Evolutionary conservation across 2,888 invertebrate genomes (phyloP), one percentile per base, ranked within the genome.

Genomic region (Allolobophora icterica): DNA sequence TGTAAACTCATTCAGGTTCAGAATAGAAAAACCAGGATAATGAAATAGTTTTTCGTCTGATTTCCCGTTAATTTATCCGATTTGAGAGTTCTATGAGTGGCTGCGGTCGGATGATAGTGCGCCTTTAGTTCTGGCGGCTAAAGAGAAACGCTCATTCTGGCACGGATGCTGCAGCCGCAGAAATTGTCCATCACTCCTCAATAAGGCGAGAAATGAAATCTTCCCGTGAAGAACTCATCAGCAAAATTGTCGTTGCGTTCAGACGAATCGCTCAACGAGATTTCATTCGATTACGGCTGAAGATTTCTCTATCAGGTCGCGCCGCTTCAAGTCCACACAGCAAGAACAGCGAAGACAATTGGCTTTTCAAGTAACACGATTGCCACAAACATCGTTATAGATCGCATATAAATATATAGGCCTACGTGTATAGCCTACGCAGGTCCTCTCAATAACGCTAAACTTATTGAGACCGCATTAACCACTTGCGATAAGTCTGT

Each of bases 41-140:
- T 87, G 38, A 87, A 87, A 87, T 71, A 71, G 71, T 71, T 71
- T 87, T 35, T 35, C 38, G 35, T 87, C 87, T 8, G 34, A 87
- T 87, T 87, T 87, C 87, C 87, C 87, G 34, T 87, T 87, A 87
- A 87, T 87, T 87, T 87, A 87, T 87, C 87, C 17, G 21, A 87
- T 87, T 87, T 87, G 15, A 87, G 35, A 87, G 87, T 38, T 38
- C 34, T 87, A 87, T 34, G 38, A 87, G 35, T 24, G 38, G 87
- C 21, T 17, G 87, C 15, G 87, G 87, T 34, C 35, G 87, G 87
- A 87, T 38, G 87, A 87, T 87, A 38, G 38, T 13, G 35, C 87
- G 34, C 35, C 87, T 30, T 87, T 35, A 35, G 87, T 33, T 87
- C 30, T 71, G 52, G 71, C 71, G 71, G 71, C 71, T n/a, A 71